phyloP scores from a whole-genome alignment of 1,140 invertebrate genomes.

The Phortica variegata region DNA sequence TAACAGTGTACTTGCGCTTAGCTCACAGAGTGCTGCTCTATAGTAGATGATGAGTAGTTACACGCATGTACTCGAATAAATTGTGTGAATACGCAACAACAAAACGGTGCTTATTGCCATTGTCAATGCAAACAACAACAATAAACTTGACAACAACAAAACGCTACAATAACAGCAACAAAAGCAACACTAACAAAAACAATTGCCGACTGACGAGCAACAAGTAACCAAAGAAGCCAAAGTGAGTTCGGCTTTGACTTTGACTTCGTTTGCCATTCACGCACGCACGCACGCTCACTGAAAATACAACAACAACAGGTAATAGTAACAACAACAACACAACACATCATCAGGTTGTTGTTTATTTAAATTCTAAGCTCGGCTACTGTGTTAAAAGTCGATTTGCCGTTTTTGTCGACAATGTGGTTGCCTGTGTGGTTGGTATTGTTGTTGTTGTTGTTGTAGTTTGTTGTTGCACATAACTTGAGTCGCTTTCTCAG shows the following conservation, averaged over 20 bases:
- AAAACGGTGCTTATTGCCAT: conserved; percentile 2
- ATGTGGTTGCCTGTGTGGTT: conserved; percentile 3
- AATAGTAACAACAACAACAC: conserved; percentile 9
- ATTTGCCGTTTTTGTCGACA: conserved; percentile 1
- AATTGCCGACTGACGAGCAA: conserved; percentile 5
- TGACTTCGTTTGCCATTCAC: conserved; percentile 9
- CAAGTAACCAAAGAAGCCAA: conserved; percentile 5
- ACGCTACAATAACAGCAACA: conserved; percentile 33
- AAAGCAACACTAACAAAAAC: conserved; percentile 2
- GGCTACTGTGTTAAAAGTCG: conserved; percentile 30
- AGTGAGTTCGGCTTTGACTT: conserved; percentile 4
- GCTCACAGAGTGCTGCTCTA: too few relatives aligned
- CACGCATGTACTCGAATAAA: conserved; percentile 3
- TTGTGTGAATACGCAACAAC: conserved; percentile 5
- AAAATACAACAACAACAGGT: background rate
- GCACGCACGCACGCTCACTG: conserved; percentile 1
- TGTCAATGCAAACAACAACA: conserved; percentile 1
- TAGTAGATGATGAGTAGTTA: too few relatives aligned
- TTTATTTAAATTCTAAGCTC: conserved; percentile 56
- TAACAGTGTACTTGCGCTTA: too few relatives aligned
- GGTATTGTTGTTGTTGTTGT: background rate
- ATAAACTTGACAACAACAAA: conserved; percentile 41
- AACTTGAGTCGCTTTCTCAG: conserved; percentile 21
- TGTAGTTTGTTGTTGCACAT: background rate
- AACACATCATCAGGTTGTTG: conserved; percentile 20